Conservation (phyloP, 37 sponge, comb jelly and placozoan genomes). For the Diacarnus erythraeanus region DNA sequence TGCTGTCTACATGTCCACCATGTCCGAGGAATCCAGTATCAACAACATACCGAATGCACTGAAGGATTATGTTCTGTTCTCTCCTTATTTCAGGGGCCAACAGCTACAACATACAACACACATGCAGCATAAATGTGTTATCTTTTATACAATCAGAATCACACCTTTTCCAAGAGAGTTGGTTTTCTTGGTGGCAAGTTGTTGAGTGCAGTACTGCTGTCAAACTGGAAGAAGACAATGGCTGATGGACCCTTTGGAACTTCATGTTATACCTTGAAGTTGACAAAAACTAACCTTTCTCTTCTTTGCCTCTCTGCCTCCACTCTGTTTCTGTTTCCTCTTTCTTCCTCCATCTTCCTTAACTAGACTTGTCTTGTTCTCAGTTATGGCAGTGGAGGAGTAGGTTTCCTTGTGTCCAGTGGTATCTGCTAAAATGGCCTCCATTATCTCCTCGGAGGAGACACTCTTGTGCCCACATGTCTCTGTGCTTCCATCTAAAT, state of each 20-base stretch:
- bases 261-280: no score
- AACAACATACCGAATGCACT: slow-evolving; percentile 82
- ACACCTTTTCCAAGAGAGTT: slow-evolving; percentile 76
- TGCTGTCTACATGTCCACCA: background rate
- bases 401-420: background rate
- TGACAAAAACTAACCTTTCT: background rate
- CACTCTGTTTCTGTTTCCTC: background rate
- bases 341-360: slow-evolving; percentile 10
- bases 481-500: background rate
- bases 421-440: slow-evolving; percentile 25
- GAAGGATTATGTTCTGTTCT: slow-evolving; percentile 82
- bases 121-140: background rate
- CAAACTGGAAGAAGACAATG: background rate
- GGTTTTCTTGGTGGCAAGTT: slow-evolving; percentile 24
- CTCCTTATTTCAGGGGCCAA: slow-evolving; percentile 79
- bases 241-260: background rate
- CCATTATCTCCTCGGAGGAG: background rate
- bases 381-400: background rate
- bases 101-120: slow-evolving; percentile 32
- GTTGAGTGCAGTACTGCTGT: background rate
- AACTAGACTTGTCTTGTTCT: slow-evolving; percentile 2
- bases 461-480: background rate
- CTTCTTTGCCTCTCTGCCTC: slow-evolving; percentile 24
- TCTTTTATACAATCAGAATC: no score
- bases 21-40: slow-evolving; percentile 65